Evolutionary conservation across 2,888 invertebrate species (phyloP), one percentile per base, ranked within the genome.

Genomic region (Encarsia formosa): DNA sequence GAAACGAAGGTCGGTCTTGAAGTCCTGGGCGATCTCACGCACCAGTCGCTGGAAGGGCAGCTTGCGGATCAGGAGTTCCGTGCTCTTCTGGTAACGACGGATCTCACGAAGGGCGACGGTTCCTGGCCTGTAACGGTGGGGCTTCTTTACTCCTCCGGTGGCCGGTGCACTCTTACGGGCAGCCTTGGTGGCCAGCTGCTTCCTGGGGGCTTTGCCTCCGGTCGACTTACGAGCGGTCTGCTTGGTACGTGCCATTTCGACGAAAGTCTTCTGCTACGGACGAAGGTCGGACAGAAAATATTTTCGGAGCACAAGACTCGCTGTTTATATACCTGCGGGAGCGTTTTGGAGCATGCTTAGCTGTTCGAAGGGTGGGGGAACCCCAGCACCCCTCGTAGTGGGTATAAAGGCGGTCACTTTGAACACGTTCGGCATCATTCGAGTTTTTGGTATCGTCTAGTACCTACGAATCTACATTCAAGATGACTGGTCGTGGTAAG

Each of bases 71-170:
- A 45, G 35, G 3, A 45, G 37, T 19, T 45, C 45, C 2, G 45
- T 45, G 35, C 35, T 37, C 45, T 45, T 45, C 26, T 45, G 45
- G 19, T 45, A 45, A 2, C 45, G 26, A 18, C 45, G 16, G 13
- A 45, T 45, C 19, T 45, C 45, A 35, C 45, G 45, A 16, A 45
- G 45, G 18, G 45, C 45, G 11, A 45, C 45, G 4, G 45, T 45
- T 23, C 45, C 45, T 3, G 45, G 45, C 35, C 45, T 45, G 37
- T 45, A 45, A 6, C 45, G 35, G 13, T 45, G 45, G 11, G 45
- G 45, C 35, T 45, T 45, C 45, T 45, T 45, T 13, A 45, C 45
- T 45, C 45, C 45, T 13, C 45, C 45, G 13, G 45, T 45, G 1
- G 45, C 45, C 1, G 45, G 45, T 1, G 45, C 45, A 15, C 35